Evolutionary conservation across 2,113 vertebrate genomes (phyloP).

Genomic region (Oreamnos americanus): DNA sequence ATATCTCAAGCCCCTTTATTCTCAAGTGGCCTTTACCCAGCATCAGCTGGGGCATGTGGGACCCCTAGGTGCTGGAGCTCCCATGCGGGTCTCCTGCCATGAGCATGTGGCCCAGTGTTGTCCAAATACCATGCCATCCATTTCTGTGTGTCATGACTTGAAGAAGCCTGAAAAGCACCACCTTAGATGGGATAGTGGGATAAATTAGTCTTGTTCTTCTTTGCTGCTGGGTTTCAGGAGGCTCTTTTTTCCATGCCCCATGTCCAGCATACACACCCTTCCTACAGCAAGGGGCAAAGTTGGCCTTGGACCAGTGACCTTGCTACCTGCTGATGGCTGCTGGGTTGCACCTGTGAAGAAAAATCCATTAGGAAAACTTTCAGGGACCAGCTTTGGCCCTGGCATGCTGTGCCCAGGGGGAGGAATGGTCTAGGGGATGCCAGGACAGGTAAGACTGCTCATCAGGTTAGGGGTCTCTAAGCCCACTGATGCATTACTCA

Average conservation of each 20-base stretch:
- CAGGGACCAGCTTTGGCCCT: background rate
- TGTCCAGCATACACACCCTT: background rate
- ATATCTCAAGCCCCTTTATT: background rate
- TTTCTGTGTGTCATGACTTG: background rate
- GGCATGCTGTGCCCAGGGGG: no score
- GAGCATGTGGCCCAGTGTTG: background rate
- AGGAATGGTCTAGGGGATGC: background rate
- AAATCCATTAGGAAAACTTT: background rate
- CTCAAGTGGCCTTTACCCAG: background rate
- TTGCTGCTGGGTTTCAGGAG: background rate
- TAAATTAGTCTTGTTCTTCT: background rate
- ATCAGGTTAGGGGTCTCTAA: no score
- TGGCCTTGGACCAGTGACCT: background rate
- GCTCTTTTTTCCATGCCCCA: background rate
- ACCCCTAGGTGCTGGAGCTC: background rate
- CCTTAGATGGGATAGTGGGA: background rate
- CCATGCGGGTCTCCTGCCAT: accelerated
- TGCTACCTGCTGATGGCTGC: background rate
- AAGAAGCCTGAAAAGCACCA: background rate
- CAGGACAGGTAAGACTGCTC: background rate
- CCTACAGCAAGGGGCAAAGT: background rate
- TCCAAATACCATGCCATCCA: background rate
- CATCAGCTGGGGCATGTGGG: background rate
- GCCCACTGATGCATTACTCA: background rate
- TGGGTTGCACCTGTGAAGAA: background rate